Percentiles rank a stretch among this genome's conserved stretches.
Conservation (phyloP, 1,140 invertebrate species). For the Leptinotarsa defecta region DNA sequence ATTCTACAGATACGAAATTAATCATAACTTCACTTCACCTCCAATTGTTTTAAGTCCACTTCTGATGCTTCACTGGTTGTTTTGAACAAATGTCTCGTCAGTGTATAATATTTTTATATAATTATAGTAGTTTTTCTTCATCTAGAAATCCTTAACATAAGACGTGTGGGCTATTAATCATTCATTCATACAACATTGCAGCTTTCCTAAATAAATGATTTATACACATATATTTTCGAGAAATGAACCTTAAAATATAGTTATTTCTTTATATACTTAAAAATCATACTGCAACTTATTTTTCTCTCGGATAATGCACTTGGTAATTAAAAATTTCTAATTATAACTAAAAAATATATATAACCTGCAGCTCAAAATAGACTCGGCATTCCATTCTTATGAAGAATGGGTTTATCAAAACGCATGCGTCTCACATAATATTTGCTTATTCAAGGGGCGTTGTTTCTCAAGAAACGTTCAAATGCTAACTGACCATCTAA, state of each 20-base stretch:
- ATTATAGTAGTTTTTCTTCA: conserved; percentile 51
- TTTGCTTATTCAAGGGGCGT: no score
- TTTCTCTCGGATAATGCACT: conserved; percentile 49
- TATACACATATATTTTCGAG: conserved; percentile 29
- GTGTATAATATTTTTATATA: conserved; percentile 47
- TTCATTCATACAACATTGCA: conserved; percentile 45
- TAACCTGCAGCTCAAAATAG: conserved; percentile 1
- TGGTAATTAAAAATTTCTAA: conserved; percentile 44
- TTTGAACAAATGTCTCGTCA: conserved; percentile 45
- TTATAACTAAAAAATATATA: conserved; percentile 35
- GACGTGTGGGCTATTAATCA: conserved; percentile 50
- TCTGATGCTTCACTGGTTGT: conserved; percentile 39
- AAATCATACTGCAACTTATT: conserved; percentile 45
- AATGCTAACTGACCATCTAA: no score
- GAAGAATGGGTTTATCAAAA: neutral
- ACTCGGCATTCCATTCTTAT: neutral
- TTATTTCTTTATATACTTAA: conserved; percentile 37
- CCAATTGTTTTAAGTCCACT: conserved; percentile 48
- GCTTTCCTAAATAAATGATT: conserved; percentile 47
- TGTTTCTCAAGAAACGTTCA: no score
- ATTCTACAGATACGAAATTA: conserved; percentile 51
- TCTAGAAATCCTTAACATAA: conserved; percentile 52
- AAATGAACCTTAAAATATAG: conserved; percentile 23
- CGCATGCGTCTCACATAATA: no score
- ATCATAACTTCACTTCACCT: conserved; percentile 50